phyloP scores from a whole-genome alignment of 1,140 invertebrate genomes.

The Macrobrachium rosenbergii region DNA sequence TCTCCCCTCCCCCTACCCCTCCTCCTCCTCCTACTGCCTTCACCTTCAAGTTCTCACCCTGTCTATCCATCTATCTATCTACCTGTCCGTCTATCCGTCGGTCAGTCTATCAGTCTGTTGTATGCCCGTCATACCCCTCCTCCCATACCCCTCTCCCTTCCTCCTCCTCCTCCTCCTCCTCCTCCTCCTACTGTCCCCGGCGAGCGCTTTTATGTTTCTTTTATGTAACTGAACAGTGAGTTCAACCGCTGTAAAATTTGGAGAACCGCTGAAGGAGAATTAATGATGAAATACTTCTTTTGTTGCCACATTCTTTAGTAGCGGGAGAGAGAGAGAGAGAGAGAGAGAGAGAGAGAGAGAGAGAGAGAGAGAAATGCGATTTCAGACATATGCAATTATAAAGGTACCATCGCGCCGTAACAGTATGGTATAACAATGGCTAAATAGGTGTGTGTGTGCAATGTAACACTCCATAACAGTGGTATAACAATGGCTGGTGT shows the following conservation, averaged over 20 bases:
- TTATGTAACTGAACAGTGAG: conserved; percentile 21
- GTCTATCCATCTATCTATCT: background rate
- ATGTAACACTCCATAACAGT: too few relatives aligned
- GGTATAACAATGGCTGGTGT: too few relatives aligned
- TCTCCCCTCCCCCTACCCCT: too few relatives aligned
- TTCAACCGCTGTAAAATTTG: conserved; percentile 50
- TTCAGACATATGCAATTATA: too few relatives aligned
- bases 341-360: too few relatives aligned
- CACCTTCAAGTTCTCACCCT: too few relatives aligned
- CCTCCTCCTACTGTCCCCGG: background rate
- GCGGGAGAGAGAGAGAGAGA: background rate
- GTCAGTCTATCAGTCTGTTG: background rate
- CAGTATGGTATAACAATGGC: too few relatives aligned
- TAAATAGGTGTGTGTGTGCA: too few relatives aligned
- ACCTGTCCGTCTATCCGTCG: background rate
- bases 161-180: background rate
- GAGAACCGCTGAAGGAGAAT: conserved; percentile 41
- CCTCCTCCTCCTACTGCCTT: too few relatives aligned
- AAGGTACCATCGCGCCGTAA: too few relatives aligned
- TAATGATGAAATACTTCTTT: conserved; percentile 43
- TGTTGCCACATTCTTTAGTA: conserved; percentile 41
- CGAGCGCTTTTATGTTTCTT: background rate
- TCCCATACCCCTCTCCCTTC: background rate
- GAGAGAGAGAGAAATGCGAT: too few relatives aligned
- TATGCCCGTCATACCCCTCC: background rate